Evolutionary conservation across 92 coral and sea anemone genomes (phyloP).

Genomic region (Epizoanthus rinbou): DNA sequence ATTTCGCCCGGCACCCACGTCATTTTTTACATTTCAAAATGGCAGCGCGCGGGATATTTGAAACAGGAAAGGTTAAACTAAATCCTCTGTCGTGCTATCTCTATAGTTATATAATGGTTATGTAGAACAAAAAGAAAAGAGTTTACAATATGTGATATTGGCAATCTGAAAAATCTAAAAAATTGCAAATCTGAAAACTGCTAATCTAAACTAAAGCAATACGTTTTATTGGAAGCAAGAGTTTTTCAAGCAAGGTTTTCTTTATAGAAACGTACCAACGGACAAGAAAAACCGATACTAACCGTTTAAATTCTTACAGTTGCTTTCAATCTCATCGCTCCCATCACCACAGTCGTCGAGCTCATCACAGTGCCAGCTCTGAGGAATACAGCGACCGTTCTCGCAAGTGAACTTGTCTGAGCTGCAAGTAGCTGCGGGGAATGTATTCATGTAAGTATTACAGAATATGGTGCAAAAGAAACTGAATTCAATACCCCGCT

Average conservation of each 20-base stretch:
- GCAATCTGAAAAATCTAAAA: too few species aligned
- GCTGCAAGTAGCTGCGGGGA: constrained; percentile 41
- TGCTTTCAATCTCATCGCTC: constrained; percentile 47
- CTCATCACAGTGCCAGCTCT: constrained; percentile 67
- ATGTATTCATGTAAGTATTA: not conserved
- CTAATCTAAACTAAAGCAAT: too few species aligned
- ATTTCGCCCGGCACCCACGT: too few species aligned
- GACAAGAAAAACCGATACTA: not conserved
- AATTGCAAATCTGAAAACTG: too few species aligned
- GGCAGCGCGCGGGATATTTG: not conserved
- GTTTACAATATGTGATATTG: too few species aligned
- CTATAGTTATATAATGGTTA: too few species aligned
- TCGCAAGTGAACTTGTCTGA: constrained; percentile 47
- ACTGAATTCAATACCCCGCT: not conserved
- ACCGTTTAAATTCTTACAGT: constrained; percentile 39
- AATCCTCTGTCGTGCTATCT: too few species aligned
- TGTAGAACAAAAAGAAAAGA: too few species aligned
- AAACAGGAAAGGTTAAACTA: too few species aligned
- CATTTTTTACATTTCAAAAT: not conserved
- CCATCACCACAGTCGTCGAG: constrained; percentile 61
- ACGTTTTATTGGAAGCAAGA: too few species aligned
- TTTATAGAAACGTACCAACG: not conserved
- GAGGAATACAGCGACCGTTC: constrained; percentile 55
- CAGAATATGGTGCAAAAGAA: not conserved
- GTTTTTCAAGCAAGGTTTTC: too few species aligned